Evolutionary conservation across 2,888 invertebrate genomes (phyloP), one percentile per base, ranked within the genome.

Genomic region (Charanyca ferruginea): DNA sequence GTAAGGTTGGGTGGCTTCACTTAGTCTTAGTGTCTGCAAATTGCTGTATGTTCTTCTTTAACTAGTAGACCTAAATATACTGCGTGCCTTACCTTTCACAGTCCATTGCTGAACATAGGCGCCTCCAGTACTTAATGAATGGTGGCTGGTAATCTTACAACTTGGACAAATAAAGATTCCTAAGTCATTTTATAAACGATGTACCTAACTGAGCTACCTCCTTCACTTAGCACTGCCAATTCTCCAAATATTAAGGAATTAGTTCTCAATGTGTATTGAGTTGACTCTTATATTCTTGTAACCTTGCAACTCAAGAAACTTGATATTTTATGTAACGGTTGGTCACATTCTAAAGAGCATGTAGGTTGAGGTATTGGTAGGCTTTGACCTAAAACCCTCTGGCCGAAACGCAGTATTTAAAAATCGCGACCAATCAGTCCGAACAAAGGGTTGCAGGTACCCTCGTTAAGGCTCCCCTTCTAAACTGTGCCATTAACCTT

Each of bases 401-500:
- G 45, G 20, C 57, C 45, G 47, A 52, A 76, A 68, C 32, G 49
- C 51, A 47, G 64, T 71, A 65, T 83, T 81, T 76, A 79, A 83
- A 81, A 83, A 80, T 76, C 67, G 61, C 72, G 77, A 79, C 84
- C 85, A 86, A 88, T 87, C 86, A 84, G 80, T 65, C 57, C 52
- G 72, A 74, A 87, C 85, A 86, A 85, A 85, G 85, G 88, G 83
- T 60, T 65, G 65, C 53, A 61, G 78, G 61, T 78, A 77, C 74
- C 61, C 74, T 76, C 62, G 73, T 79, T 79, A 79, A 59, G n/a
- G 45, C 53, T 57, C 77, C 83, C 81, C 72, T 78, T 64, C 74
- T 80, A 81, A 83, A 80, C 81, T 85, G 88, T 83, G 88, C 89
- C 85, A 89, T 90, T 90, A 90, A 90, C 90, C 89, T 85, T 89